These are phyloP conservation scores for Solenodon paradoxus DNA, from an alignment of 2,113 vertebrate species.

Conservation along the genomic window DNA sequence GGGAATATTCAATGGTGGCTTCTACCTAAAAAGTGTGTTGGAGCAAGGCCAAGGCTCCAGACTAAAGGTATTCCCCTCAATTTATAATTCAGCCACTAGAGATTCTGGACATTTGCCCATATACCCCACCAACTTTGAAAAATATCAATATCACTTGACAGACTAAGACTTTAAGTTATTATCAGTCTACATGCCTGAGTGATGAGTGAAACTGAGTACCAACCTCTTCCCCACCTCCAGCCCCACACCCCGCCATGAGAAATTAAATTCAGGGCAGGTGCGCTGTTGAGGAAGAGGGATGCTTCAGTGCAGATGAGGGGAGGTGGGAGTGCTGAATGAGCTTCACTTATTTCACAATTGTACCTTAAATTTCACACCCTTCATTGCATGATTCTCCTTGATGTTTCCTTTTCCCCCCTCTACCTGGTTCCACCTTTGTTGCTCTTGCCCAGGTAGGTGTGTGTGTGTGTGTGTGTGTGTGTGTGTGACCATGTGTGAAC, in stretches of 20 bases:
- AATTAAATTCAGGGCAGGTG: neutral
- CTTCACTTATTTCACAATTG: neutral
- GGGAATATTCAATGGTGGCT: neutral
- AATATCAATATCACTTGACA: neutral
- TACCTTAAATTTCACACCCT: neutral
- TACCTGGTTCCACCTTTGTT: neutral
- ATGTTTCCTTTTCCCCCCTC: neutral
- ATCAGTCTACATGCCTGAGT: neutral
- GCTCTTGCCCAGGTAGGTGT: neutral
- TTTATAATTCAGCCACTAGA: constrained; percentile 23
- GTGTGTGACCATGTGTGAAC: neutral
- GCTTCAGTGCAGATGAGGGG: neutral
- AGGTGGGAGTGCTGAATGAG: neutral
- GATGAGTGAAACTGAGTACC: neutral
- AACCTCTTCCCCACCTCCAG: neutral
- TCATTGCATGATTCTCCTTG: neutral
- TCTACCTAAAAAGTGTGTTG: constrained; percentile 33
- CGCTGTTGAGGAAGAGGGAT: neutral
- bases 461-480: neutral
- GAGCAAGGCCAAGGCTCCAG: neutral
- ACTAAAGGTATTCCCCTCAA: neutral
- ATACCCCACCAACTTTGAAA: neutral
- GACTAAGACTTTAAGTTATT: constrained; percentile 24
- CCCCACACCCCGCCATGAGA: neutral
- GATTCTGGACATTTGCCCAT: neutral